Evolutionary conservation across 1,140 invertebrate genomes (phyloP).

Genomic region (Heliconius eleuchia): DNA sequence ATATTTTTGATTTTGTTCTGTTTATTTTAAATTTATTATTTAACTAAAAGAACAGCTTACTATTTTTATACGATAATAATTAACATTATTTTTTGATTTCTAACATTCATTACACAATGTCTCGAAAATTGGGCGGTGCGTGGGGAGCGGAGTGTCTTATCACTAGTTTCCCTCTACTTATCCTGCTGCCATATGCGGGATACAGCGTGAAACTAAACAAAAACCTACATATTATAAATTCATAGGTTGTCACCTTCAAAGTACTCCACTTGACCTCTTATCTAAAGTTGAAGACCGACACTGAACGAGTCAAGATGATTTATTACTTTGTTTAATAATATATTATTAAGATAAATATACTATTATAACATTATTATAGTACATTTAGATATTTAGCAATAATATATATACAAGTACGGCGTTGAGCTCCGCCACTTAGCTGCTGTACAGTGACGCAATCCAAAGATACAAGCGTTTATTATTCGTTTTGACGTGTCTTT

Average conservation of each 20-base stretch:
- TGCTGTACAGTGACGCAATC: not conserved
- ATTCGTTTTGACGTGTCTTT: too few species aligned
- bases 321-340: not conserved
- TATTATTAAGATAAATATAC: not conserved
- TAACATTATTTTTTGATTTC: not conserved
- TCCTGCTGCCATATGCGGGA: not conserved
- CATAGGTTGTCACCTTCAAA: not conserved
- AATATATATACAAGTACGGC: not conserved
- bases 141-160: not conserved
- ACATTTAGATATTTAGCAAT: too few species aligned
- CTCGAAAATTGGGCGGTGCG: not conserved
- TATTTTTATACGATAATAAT: too few species aligned
- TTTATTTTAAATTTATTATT: not conserved
- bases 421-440: not conserved
- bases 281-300: not conserved
- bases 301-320: constrained; percentile 1
- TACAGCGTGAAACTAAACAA: not conserved
- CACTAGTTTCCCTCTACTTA: not conserved
- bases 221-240: too few species aligned
- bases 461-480: too few species aligned
- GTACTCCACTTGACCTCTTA: constrained; percentile 3
- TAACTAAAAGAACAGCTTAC: not conserved
- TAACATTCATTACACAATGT: not conserved
- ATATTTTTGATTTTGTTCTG: not conserved
- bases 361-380: not conserved